Base-by-base conservation (phyloP, 2,113 vertebrate genomes). In the Hiodon alosoides region DNA sequence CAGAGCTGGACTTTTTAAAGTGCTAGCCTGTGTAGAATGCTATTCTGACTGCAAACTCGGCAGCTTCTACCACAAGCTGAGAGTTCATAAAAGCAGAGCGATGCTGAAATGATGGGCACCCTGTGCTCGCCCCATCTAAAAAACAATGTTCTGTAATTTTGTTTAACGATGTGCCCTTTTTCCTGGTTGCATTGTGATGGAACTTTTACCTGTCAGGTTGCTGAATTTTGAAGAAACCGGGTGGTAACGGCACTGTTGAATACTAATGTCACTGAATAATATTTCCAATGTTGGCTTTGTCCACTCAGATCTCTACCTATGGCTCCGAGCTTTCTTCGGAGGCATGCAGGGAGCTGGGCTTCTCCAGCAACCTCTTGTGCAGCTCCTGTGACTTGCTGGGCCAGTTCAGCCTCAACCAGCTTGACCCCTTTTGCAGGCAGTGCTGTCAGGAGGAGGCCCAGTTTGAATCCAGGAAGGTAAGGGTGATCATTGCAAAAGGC, bases 381-480 rank as follows among this genome's bases (percentile, higher is more conserved):
- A 98, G 93, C 87, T 98, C 96, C 76, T 99, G 97, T 86, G 95
- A 91, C 80, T 91, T 98, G 72, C 94, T 99, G 54, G 94, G 93
- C 16, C 95, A 97, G 86, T 99, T 99, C 89, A 93, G 67, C 79
- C 92, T 99, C 74, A 89, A 87, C 60, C 89, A 89, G 76, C 77
- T 99, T 74, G 93, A 96, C 77, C 93, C 93, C 0, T 87, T 92
- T 79, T 99, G 97, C 88, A 87, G 90, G 75, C 90, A 94, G 4
- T 99, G 97, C 88, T 99, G 97, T 85, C 97, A 99, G 85, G 94
- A 97, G 87, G 97, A 99, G 89, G 96, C 92, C 76, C 95, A 94
- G 77, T 60, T 96, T 80, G 96, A 97, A 85, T 91, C 86, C 1
- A 94, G 92, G 87, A 98, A 98, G 95, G 97, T 98, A 88, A 69